Base-by-base conservation (phyloP, 2,797 vertebrate species). In the Enteromius argenteus region DNA sequence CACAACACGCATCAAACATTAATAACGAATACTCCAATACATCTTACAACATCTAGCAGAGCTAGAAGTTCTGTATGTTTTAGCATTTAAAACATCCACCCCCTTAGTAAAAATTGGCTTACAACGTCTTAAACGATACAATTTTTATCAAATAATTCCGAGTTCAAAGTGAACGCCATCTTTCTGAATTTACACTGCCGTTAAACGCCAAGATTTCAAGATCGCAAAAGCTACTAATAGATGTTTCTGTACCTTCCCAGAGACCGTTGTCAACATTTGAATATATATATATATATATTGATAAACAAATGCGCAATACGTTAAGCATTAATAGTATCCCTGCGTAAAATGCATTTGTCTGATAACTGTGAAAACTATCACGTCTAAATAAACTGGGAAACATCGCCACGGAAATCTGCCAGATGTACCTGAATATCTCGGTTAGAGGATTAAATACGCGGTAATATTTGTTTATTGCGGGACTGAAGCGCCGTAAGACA, bases 381-480 rank as follows among this genome's bases (percentile, higher is more conserved):
- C 35, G n/a, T 71, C 49, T 21, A 8, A 30, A 3, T n/a, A 35
- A 72, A 72, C 7, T 4, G n/a, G n/a, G 9, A 56, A 32, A 10
- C 17, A 58, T n/a, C 49, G 35, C n/a, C 8, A 4, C 6, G 3
- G 4, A 4, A 17, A 19, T 23, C 7, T 4, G 6, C 5, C 5
- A 11, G 11, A 73, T 49, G 39, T 44, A 3, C 17, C 67, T 58
- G 5, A 44, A 32, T 19, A 8, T 1, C 21, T 14, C 56, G 1
- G 56, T 74, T 74, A 10, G 1, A 4, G 7, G 0, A 73, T 81
- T 73, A 73, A 73, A 81, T 74, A 49, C 21, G 21, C 42, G 56
- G 69, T 64, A 19, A 51, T 9, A 64, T 81, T 81, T 81, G 80
- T 62, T 64, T 72, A 73, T 23, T 35, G 11, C 19, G 30, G 3